Percentiles rank a stretch among this genome's conserved stretches.
These are phyloP conservation scores for Cheilosia pagana DNA, from an alignment of 2,888 invertebrate species.

Conservation along the genomic window DNA sequence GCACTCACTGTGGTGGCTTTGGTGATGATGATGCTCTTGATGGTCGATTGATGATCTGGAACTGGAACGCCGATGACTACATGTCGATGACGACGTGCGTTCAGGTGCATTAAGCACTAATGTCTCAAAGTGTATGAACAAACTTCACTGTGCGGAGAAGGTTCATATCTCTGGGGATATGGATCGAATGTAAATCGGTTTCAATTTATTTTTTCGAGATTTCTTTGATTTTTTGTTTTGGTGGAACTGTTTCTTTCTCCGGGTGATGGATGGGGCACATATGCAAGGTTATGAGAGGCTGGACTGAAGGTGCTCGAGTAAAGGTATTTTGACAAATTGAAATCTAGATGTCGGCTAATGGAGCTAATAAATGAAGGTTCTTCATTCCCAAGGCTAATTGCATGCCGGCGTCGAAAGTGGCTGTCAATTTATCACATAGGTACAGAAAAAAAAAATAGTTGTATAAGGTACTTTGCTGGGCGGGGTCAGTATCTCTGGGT, in stretches of 20 bases:
- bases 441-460: background rate
- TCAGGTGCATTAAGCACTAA: slow-evolving; percentile 65
- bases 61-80: slow-evolving; percentile 25
- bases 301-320: slow-evolving; percentile 21
- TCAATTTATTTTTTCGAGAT: slow-evolving; percentile 45
- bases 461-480: background rate
- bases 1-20: slow-evolving; percentile 35
- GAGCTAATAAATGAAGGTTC: slow-evolving; percentile 36
- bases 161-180: slow-evolving; percentile 18
- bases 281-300: slow-evolving; percentile 26
- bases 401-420: slow-evolving; percentile 28
- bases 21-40: slow-evolving; percentile 53
- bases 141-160: background rate
- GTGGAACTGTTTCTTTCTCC: slow-evolving; percentile 18
- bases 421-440: slow-evolving; percentile 38
- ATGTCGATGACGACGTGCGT: slow-evolving; percentile 34
- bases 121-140: background rate
- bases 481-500: too few species aligned
- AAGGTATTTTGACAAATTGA: slow-evolving; percentile 67
- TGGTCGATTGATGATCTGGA: slow-evolving; percentile 62
- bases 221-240: slow-evolving; percentile 6
- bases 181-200: slow-evolving; percentile 66
- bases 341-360: slow-evolving; percentile 51
- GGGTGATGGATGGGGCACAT: slow-evolving; percentile 29
- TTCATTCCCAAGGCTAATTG: slow-evolving; percentile 41